A percentile compares a stretch with the other conserved stretches of the same genome.
These are phyloP conservation scores for Cyrtonyx montezumae DNA, from an alignment of 2,113 vertebrate species.

Conservation along the genomic window DNA sequence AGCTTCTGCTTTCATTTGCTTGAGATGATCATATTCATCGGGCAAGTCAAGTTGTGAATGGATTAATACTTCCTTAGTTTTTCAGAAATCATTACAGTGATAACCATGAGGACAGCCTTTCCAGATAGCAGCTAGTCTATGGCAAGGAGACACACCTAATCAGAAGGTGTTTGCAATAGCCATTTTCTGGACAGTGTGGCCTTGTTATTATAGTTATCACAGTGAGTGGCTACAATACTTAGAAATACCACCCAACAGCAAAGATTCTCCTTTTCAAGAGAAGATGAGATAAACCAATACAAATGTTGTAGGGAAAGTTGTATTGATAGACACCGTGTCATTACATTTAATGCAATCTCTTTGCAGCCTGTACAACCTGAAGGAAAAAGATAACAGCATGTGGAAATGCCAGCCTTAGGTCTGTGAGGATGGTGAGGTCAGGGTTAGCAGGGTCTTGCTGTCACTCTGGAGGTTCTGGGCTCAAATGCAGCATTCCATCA, in stretches of 20 bases:
- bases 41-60: conserved; percentile 8
- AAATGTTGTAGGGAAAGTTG: background rate
- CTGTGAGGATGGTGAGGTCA: background rate
- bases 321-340: background rate
- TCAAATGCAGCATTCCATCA: background rate
- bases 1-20: background rate
- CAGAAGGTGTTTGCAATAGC: conserved; percentile 1
- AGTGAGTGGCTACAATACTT: background rate
- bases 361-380: background rate
- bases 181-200: background rate
- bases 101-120: background rate
- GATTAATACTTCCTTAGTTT: conserved; percentile 27
- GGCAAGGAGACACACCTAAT: background rate
- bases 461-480: background rate
- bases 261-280: background rate
- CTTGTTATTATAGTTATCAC: background rate
- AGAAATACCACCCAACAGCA: background rate
- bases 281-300: background rate
- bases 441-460: background rate
- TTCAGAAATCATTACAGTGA: background rate
- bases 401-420: background rate
- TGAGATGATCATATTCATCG: background rate
- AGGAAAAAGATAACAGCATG: background rate
- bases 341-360: background rate
- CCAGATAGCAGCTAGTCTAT: background rate